A percentile compares a stretch with the other conserved stretches of the same genome.
These are phyloP conservation scores for Epizoanthus illoricatus DNA, from an alignment of 92 coral and sea anemone genomes.

Conservation along the genomic window DNA sequence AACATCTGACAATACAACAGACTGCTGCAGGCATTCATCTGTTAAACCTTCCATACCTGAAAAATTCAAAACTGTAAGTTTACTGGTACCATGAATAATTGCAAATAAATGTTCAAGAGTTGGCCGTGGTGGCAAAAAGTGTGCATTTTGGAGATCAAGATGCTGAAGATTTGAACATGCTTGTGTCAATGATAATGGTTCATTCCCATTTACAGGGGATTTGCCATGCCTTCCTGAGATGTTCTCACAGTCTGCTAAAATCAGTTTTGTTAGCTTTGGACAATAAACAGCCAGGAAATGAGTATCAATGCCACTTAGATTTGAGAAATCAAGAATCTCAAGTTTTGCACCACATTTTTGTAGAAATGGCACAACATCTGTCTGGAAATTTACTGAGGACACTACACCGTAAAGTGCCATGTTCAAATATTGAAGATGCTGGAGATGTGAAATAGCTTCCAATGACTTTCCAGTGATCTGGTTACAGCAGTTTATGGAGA, in stretches of 20 bases:
- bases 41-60: constrained; percentile 51
- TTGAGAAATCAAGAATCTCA: constrained; percentile 49
- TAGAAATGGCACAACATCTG: constrained; percentile 56
- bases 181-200: constrained; percentile 39
- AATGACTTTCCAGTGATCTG: constrained; percentile 46
- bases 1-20: constrained; percentile 40
- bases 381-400: constrained; percentile 35
- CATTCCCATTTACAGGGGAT: background rate
- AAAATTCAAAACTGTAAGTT: constrained; percentile 51
- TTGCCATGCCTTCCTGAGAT: constrained; percentile 41
- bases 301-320: constrained; percentile 47
- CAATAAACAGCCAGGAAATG: constrained; percentile 51
- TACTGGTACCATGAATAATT: constrained; percentile 40
- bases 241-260: constrained; percentile 55
- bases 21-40: constrained; percentile 43
- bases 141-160: constrained; percentile 61
- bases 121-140: constrained; percentile 43
- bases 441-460: constrained; percentile 35
- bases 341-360: constrained; percentile 46
- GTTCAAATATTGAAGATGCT: constrained; percentile 45
- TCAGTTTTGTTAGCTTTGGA: constrained; percentile 45
- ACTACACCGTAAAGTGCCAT: constrained; percentile 43
- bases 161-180: constrained; percentile 59
- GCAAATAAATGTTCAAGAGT: constrained; percentile 56
- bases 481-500: constrained; percentile 53